These are phyloP conservation scores for Busseola fusca DNA, from an alignment of 2,888 invertebrate species.

Conservation along the genomic window DNA sequence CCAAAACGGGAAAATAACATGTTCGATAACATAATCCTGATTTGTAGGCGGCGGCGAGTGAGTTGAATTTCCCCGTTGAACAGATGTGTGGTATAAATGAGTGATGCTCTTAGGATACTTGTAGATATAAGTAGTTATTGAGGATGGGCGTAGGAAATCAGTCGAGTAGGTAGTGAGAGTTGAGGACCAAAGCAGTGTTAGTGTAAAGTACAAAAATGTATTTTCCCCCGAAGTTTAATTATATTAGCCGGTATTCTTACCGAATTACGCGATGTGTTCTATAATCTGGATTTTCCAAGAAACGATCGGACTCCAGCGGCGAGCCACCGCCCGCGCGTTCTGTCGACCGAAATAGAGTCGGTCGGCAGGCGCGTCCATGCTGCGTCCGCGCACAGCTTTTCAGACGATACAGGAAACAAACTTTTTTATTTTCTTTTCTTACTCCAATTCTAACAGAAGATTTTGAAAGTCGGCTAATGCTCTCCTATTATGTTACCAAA, in stretches of 20 bases:
- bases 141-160: neutral
- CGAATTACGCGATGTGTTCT: constrained; percentile 67
- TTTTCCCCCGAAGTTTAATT: constrained; percentile 30
- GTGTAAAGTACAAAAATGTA: neutral
- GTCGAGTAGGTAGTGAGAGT: neutral
- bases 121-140: neutral
- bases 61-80: constrained; percentile 13
- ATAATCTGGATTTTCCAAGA: constrained; percentile 76
- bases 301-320: constrained; percentile 72
- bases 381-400: constrained; percentile 60
- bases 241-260: constrained; percentile 58
- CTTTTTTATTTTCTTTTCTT: constrained; percentile 70
- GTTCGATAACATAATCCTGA: constrained; percentile 40
- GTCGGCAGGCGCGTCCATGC: constrained; percentile 58
- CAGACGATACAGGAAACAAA: constrained; percentile 72
- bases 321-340: constrained; percentile 68
- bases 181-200: neutral
- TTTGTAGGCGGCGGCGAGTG: constrained; percentile 18
- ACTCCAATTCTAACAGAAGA: constrained; percentile 56
- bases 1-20: constrained; percentile 48
- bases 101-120: neutral
- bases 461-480: constrained; percentile 57
- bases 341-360: constrained; percentile 73
- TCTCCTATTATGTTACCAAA: constrained; percentile 59
- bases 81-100: constrained; percentile 1